Conservation (phyloP, 2,888 invertebrate genomes). For the Nomada goodeniana region DNA sequence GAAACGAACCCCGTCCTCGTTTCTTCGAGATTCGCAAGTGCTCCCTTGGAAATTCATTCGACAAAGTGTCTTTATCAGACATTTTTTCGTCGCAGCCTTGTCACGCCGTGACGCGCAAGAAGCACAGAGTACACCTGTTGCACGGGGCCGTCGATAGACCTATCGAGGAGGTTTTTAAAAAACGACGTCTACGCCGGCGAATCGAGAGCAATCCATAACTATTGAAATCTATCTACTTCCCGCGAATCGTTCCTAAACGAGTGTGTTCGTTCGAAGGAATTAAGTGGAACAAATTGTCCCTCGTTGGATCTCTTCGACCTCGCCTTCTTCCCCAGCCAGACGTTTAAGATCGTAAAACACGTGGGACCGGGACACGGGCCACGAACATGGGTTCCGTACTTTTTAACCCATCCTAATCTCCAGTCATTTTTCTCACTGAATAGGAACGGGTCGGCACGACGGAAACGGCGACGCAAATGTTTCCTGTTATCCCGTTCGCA, state of each 20-base stretch:
- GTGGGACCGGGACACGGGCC: background rate
- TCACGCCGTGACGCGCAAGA: slow-evolving; percentile 54
- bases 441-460: slow-evolving; percentile 17
- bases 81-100: slow-evolving; percentile 40
- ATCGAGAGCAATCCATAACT: slow-evolving; percentile 46
- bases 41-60: slow-evolving; percentile 8
- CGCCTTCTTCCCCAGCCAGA: background rate
- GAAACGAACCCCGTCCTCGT: background rate
- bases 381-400: background rate
- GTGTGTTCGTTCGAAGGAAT: slow-evolving; percentile 28
- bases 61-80: slow-evolving; percentile 32
- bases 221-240: slow-evolving; percentile 42
- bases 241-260: slow-evolving; percentile 19
- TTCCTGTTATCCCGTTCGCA: slow-evolving; percentile 50
- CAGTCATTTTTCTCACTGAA: background rate
- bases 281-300: slow-evolving; percentile 32
- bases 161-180: slow-evolving; percentile 61
- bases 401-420: background rate
- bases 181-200: slow-evolving; percentile 24
- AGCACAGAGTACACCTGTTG: slow-evolving; percentile 71
- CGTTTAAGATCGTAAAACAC: background rate
- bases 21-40: background rate
- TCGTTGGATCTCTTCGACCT: slow-evolving; percentile 35
- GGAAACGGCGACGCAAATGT: slow-evolving; percentile 63
- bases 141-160: slow-evolving; percentile 67